Evolutionary conservation across 2,113 vertebrate species (phyloP).

Genomic region (Toxotes chatareus): DNA sequence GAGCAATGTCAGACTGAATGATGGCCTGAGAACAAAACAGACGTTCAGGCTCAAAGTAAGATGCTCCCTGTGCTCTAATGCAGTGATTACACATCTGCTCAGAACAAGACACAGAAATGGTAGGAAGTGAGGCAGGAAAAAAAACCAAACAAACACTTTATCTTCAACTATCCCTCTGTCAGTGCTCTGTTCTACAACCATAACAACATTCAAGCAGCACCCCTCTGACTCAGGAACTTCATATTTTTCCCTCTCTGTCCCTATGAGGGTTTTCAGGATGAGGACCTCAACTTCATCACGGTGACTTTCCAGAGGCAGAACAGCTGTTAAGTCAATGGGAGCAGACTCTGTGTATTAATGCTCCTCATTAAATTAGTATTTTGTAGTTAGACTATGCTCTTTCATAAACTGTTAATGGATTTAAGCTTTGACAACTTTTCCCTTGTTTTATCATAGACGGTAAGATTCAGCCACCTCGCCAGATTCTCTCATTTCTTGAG

Average conservation of each 20-base stretch:
- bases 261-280: not conserved
- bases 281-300: constrained; percentile 1
- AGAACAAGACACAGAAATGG: not conserved
- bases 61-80: not conserved
- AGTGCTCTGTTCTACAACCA: not conserved
- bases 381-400: not conserved
- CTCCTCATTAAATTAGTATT: not conserved
- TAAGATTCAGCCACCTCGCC: not conserved
- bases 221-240: not conserved
- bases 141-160: not conserved
- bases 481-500: not conserved
- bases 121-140: not conserved
- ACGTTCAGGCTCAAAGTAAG: not conserved
- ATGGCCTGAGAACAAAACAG: not conserved
- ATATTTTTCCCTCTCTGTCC: not conserved
- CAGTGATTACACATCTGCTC: constrained; percentile 1
- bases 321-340: constrained; percentile 20
- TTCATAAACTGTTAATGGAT: constrained; percentile 2
- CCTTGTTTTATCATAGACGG: not conserved
- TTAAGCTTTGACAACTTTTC: not conserved
- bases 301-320: not conserved
- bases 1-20: not conserved
- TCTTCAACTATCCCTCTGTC: not conserved
- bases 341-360: not conserved
- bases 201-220: not conserved